A percentile compares a stretch with the other conserved stretches of the same genome.
These are phyloP conservation scores for Cephus rjabovi DNA, from an alignment of 2,888 invertebrate genomes.

Conservation along the genomic window DNA sequence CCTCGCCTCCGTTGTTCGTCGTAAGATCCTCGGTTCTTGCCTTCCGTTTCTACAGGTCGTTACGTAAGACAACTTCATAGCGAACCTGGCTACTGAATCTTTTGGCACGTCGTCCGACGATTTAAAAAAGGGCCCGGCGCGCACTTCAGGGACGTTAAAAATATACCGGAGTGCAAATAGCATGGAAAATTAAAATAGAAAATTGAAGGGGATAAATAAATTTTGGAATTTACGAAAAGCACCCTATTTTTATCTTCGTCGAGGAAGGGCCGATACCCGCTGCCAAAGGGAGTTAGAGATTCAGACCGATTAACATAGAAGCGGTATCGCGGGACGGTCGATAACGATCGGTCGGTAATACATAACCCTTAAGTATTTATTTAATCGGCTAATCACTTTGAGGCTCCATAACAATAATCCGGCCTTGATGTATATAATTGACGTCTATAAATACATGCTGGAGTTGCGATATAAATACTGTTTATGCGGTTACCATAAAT, in stretches of 20 bases:
- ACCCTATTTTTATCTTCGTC: neutral
- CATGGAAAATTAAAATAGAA: neutral
- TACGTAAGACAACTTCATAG: slow-evolving; percentile 15
- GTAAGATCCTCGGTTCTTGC: neutral
- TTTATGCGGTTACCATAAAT: slow-evolving; percentile 33
- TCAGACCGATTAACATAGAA: neutral
- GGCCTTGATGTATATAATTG: neutral
- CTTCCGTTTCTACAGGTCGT: neutral
- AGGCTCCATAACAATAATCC: slow-evolving; percentile 18
- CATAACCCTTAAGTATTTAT: slow-evolving; percentile 8
- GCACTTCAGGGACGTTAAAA: neutral
- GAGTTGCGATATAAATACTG: slow-evolving; percentile 1
- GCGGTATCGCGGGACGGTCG: slow-evolving; percentile 17
- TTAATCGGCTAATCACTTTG: slow-evolving; percentile 19
- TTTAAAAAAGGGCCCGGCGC: neutral
- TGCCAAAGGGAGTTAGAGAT: neutral
- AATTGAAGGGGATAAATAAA: neutral
- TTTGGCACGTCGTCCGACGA: neutral
- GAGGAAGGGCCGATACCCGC: neutral
- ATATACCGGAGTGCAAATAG: neutral
- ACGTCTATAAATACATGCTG: slow-evolving; percentile 12
- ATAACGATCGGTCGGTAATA: slow-evolving; percentile 14
- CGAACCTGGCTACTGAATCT: neutral
- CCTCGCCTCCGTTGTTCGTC: neutral
- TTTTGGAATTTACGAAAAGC: neutral